A percentile compares a stretch with the other conserved stretches of the same genome.
phyloP scores from a whole-genome alignment of 2,888 invertebrate species.

The Mythimna vitellina region DNA sequence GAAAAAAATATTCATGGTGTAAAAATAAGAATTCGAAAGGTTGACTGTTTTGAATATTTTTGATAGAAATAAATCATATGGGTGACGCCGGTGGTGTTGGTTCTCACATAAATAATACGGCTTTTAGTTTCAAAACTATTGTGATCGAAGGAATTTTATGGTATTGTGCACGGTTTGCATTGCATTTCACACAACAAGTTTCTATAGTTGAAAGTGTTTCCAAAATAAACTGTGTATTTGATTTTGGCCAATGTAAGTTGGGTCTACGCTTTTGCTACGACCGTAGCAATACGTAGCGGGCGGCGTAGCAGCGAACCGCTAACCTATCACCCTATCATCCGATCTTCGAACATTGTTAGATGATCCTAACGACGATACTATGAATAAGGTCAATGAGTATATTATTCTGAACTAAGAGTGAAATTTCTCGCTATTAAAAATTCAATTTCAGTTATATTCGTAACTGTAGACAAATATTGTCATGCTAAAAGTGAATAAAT shows the following conservation, averaged over 20 bases:
- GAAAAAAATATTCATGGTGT: constrained; percentile 10
- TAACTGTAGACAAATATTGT: constrained; percentile 39
- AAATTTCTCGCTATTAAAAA: background rate
- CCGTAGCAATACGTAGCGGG: constrained; percentile 33
- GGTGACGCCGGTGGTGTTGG: constrained; percentile 5
- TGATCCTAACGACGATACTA: constrained; percentile 4
- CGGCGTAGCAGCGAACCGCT: constrained; percentile 29
- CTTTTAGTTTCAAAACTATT: constrained; percentile 41
- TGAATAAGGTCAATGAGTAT: constrained; percentile 42
- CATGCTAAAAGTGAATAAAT: constrained; percentile 51
- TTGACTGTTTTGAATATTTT: constrained; percentile 31
- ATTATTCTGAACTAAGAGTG: constrained; percentile 12
- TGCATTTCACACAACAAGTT: constrained; percentile 1
- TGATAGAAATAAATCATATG: constrained; percentile 22
- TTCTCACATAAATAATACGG: constrained; percentile 31
- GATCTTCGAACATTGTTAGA: constrained; percentile 15
- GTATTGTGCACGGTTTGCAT: constrained; percentile 25
- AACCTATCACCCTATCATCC: constrained; percentile 16
- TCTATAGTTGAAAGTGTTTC: background rate
- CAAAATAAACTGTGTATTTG: background rate
- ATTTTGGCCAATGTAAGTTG: background rate
- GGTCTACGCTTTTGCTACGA: constrained; percentile 46
- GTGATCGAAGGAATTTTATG: constrained; percentile 24
- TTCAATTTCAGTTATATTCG: constrained; percentile 19
- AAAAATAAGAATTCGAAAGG: constrained; percentile 25